phyloP scores from a whole-genome alignment of 2,797 vertebrate species.

The Poecile montanus region DNA sequence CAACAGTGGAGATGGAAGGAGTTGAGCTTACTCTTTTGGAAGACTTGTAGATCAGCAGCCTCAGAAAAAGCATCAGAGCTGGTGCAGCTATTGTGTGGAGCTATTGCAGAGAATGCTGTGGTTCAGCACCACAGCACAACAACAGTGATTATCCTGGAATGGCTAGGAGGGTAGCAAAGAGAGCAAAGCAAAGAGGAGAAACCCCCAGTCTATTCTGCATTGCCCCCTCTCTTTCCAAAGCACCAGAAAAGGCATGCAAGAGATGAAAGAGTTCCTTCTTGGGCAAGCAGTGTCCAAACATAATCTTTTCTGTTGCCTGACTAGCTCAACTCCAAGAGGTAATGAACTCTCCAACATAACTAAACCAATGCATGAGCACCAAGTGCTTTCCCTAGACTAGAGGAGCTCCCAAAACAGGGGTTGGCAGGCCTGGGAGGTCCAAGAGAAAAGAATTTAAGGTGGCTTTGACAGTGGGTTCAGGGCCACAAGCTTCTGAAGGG shows the following conservation, averaged over 20 bases:
- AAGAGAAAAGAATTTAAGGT: neutral
- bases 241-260: neutral
- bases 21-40: neutral
- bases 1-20: neutral
- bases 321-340: rapidly evolving
- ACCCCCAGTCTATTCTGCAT: rapidly evolving
- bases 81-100: neutral
- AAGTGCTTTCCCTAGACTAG: neutral
- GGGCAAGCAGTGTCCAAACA: neutral
- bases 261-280: neutral
- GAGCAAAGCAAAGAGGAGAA: neutral
- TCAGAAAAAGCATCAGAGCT: neutral
- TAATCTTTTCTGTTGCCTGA: neutral
- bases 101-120: neutral
- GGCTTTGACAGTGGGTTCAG: neutral
- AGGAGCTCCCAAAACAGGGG: neutral
- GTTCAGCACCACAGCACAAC: neutral
- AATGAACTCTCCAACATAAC: neutral
- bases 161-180: neutral
- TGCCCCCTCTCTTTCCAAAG: neutral
- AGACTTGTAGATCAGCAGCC: neutral
- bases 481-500: neutral
- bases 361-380: neutral
- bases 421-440: neutral
- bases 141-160: neutral